Percentiles rank a stretch among this genome's conserved stretches.
These are phyloP conservation scores for Garra rufa DNA, from an alignment of 2,113 vertebrate species.

Conservation along the genomic window DNA sequence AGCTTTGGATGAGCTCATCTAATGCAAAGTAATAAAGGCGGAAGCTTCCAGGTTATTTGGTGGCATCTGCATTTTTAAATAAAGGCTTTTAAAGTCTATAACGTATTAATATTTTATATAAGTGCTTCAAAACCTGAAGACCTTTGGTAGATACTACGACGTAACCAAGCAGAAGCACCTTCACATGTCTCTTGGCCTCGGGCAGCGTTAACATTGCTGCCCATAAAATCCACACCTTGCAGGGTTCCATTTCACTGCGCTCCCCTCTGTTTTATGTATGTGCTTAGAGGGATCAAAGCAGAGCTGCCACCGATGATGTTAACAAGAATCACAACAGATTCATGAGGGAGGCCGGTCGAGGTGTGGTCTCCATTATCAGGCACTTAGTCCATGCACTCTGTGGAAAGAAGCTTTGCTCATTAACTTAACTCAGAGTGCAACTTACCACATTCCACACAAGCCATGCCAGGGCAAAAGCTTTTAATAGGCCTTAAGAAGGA, in stretches of 20 bases:
- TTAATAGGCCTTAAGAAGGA: slow-evolving; percentile 52
- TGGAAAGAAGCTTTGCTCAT: slow-evolving; percentile 49
- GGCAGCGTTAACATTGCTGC: slow-evolving; percentile 10
- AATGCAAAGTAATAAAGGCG: background rate
- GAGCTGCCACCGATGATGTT: slow-evolving; percentile 48
- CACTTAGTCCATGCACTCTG: slow-evolving; percentile 49
- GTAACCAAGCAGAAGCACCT: background rate
- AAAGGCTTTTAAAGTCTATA: background rate
- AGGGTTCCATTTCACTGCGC: slow-evolving; percentile 2
- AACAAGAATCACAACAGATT: slow-evolving; percentile 51
- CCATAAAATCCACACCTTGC: slow-evolving; percentile 42
- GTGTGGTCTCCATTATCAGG: slow-evolving; percentile 50
- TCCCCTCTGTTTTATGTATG: slow-evolving; percentile 34
- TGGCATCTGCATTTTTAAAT: background rate
- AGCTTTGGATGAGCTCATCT: background rate
- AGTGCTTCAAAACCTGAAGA: background rate
- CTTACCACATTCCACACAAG: slow-evolving; percentile 54
- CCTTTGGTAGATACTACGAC: background rate
- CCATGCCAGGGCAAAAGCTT: slow-evolving; percentile 38
- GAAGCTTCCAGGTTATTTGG: background rate
- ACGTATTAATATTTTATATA: slow-evolving; percentile 4
- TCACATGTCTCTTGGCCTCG: slow-evolving; percentile 10
- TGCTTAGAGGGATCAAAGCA: slow-evolving; percentile 32
- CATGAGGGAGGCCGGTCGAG: slow-evolving; percentile 38
- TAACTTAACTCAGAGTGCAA: slow-evolving; percentile 49